Percentiles rank a stretch among this genome's conserved stretches.
Evolutionary conservation across 2,113 vertebrate species (phyloP).

Genomic region (Crotophaga sulcirostris): DNA sequence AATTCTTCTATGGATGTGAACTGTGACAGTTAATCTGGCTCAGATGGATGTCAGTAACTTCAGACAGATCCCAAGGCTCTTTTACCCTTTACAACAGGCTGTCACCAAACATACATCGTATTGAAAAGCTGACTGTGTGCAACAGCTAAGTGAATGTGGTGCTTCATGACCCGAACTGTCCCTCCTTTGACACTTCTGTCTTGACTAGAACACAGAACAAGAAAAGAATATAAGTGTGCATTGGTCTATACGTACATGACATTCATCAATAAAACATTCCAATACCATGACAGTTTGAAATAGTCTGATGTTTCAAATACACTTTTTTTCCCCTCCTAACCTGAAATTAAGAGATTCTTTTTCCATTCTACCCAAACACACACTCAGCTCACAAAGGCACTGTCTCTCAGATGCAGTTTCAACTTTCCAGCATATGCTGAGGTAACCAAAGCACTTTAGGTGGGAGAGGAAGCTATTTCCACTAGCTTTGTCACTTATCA

Average conservation of each 20-base stretch:
- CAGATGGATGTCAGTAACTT: neutral
- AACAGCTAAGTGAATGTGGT: neutral
- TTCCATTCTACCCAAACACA: neutral
- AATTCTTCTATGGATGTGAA: neutral
- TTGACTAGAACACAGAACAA: neutral
- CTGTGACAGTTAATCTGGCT: rapidly evolving
- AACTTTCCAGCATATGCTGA: neutral
- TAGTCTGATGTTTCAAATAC: neutral
- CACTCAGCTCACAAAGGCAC: neutral
- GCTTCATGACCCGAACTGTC: neutral
- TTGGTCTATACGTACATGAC: neutral
- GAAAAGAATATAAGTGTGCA: neutral
- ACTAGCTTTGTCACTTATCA: neutral
- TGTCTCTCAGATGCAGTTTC: neutral
- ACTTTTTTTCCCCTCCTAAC: neutral
- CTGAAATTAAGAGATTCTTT: neutral
- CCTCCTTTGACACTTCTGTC: neutral
- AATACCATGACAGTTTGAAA: neutral
- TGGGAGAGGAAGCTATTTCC: neutral
- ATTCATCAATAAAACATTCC: neutral
- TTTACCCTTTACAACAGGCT: neutral
- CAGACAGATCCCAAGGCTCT: neutral
- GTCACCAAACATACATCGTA: neutral
- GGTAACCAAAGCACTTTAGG: neutral
- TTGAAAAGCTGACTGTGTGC: neutral